Conservation (phyloP, 2,888 invertebrate species). For the Icerya purchasi region DNA sequence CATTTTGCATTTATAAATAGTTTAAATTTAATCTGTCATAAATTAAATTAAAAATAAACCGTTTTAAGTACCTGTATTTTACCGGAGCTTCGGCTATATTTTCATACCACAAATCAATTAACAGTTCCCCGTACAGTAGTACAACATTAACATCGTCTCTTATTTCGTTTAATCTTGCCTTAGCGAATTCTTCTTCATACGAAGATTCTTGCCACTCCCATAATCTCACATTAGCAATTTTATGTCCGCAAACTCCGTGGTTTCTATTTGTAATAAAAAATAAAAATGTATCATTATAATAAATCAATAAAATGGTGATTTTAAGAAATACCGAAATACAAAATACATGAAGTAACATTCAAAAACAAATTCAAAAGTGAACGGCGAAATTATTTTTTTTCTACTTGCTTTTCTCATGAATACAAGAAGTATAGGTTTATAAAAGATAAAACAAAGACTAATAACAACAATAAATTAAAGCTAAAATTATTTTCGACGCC, state of each 20-base stretch:
- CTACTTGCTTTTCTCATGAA: too few species aligned
- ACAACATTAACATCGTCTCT: slow-evolving; percentile 10
- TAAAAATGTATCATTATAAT: slow-evolving; percentile 4
- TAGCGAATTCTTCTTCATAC: background rate
- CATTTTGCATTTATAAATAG: too few species aligned
- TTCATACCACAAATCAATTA: slow-evolving; percentile 12
- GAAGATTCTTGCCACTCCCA: background rate
- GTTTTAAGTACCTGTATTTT: background rate
- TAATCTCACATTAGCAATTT: background rate
- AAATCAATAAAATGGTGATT: background rate
- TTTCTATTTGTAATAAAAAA: background rate
- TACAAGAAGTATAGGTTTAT: too few species aligned
- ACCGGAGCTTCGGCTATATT: background rate
- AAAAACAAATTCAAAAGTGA: too few species aligned
- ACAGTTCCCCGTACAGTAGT: slow-evolving; percentile 14
- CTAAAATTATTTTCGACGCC: too few species aligned
- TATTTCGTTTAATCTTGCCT: background rate
- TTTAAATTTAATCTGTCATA: background rate
- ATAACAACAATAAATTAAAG: too few species aligned
- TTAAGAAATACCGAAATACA: too few species aligned
- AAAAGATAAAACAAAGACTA: too few species aligned
- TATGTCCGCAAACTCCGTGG: background rate
- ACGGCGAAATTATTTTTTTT: too few species aligned
- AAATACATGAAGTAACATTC: too few species aligned
- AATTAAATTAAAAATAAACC: background rate